A percentile compares a stretch with the other conserved stretches of the same genome.
Evolutionary conservation across 2,797 vertebrate genomes (phyloP).

Genomic region (Lagorchestes hirsutus): DNA sequence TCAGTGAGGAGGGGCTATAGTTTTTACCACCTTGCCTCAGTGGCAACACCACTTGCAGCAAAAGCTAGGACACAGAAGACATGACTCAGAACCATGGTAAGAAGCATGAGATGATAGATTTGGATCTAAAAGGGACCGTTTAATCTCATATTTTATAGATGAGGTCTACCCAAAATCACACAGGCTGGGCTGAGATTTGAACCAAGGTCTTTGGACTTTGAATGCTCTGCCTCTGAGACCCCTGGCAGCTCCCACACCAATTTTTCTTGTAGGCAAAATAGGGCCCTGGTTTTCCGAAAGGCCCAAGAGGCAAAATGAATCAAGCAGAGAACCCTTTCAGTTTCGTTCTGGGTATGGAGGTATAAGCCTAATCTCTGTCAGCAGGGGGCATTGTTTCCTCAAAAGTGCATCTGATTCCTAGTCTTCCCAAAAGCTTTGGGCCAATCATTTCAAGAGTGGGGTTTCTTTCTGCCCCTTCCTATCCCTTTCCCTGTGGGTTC

Average conservation of each 20-base stretch:
- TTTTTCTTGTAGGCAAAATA: not conserved
- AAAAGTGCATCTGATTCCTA: conserved; percentile 57
- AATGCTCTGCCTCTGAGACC: not conserved
- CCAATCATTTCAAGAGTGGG: not conserved
- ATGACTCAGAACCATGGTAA: not conserved
- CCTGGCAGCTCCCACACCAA: not conserved
- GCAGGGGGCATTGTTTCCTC: conserved; percentile 74
- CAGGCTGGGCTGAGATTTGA: not conserved
- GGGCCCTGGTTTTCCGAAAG: conserved; percentile 34
- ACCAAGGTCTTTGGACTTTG: not conserved
- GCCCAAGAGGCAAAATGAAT: not conserved
- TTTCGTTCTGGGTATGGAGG: not conserved
- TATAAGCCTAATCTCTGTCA: conserved; percentile 39
- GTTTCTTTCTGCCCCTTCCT: conserved; percentile 38
- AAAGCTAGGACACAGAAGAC: not conserved
- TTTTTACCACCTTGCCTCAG: not conserved
- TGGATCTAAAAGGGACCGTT: not conserved
- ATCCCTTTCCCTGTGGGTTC: conserved; percentile 21
- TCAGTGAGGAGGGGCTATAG: no score
- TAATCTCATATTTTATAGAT: not conserved
- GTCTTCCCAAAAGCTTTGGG: conserved; percentile 17
- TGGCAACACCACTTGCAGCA: not conserved
- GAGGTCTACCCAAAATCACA: not conserved
- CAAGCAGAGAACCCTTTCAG: not conserved
- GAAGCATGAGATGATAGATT: not conserved